phyloP scores from a whole-genome alignment of 2,797 vertebrate genomes.

The Anniella stebbinsi region DNA sequence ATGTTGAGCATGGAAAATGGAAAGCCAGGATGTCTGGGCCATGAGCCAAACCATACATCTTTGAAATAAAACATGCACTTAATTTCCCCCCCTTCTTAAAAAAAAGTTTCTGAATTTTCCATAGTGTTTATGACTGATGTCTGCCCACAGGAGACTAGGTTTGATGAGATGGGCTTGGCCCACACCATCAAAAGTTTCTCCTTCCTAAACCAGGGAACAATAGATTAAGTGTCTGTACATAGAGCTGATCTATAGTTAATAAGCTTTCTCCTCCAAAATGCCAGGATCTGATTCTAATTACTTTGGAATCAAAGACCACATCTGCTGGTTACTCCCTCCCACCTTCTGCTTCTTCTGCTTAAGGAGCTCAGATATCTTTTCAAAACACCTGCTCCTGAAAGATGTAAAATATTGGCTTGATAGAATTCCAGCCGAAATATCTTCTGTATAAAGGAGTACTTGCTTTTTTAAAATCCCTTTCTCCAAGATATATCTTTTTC shows the following conservation, averaged over 20 bases:
- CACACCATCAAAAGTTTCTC: conserved; percentile 50
- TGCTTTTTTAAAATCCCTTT: not conserved
- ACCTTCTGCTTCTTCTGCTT: conserved; percentile 47
- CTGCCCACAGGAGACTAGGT: conserved; percentile 71
- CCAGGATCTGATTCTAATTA: conserved; percentile 71
- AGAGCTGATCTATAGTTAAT: conserved; percentile 34
- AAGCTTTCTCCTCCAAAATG: conserved; percentile 31
- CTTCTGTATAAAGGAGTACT: conserved; percentile 35
- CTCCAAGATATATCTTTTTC: not conserved
- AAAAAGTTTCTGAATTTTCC: conserved; percentile 65
- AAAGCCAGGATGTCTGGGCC: conserved; percentile 67
- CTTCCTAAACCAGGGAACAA: conserved; percentile 53
- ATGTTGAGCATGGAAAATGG: conserved; percentile 61
- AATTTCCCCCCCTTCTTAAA: conserved; percentile 57
- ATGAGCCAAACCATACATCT: conserved; percentile 70
- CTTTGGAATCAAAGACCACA: conserved; percentile 52
- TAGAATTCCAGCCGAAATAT: conserved; percentile 36
- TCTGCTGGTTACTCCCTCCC: conserved; percentile 48
- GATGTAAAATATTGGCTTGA: conserved; percentile 52
- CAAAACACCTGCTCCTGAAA: conserved; percentile 64
- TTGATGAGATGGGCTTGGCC: conserved; percentile 55
- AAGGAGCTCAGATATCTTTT: conserved; percentile 59
- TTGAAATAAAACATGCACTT: conserved; percentile 65
- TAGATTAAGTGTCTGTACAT: conserved; percentile 44
- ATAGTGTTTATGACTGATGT: conserved; percentile 67